These are phyloP conservation scores for Eilema sororculum DNA, from an alignment of 2,888 invertebrate genomes.

Conservation along the genomic window DNA sequence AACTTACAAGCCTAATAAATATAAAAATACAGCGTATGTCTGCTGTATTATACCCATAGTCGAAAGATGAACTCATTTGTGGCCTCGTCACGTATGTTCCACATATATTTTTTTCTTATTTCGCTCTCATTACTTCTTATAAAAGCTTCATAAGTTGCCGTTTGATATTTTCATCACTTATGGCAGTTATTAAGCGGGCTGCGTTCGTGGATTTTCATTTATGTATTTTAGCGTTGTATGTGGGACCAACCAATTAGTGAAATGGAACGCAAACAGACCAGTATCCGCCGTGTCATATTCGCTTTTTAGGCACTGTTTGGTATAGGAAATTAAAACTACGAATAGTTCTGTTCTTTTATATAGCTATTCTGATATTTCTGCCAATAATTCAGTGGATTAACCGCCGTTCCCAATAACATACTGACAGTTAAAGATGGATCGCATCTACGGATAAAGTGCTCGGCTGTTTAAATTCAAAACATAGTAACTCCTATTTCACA, in stretches of 20 bases:
- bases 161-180: constrained; percentile 12
- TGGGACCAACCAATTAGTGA: background rate
- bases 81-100: constrained; percentile 32
- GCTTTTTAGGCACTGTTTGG: too few species aligned
- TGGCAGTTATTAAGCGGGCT: background rate
- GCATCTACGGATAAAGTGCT: too few species aligned
- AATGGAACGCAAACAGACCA: constrained; percentile 2
- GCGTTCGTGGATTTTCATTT: background rate
- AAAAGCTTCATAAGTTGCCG: constrained; percentile 31
- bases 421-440: too few species aligned
- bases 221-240: background rate
- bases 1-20: too few species aligned
- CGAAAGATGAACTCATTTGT: constrained; percentile 29
- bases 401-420: too few species aligned
- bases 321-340: too few species aligned
- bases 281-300: background rate
- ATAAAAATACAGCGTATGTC: background rate
- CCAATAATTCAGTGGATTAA: too few species aligned
- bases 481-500: too few species aligned
- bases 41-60: background rate
- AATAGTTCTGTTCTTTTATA: too few species aligned
- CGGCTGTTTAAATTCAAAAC: too few species aligned
- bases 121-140: constrained; percentile 27
- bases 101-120: constrained; percentile 37
- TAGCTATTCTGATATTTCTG: too few species aligned